Base-by-base conservation (phyloP, 2,888 invertebrate genomes). In the Drosophila multiciliata region DNA sequence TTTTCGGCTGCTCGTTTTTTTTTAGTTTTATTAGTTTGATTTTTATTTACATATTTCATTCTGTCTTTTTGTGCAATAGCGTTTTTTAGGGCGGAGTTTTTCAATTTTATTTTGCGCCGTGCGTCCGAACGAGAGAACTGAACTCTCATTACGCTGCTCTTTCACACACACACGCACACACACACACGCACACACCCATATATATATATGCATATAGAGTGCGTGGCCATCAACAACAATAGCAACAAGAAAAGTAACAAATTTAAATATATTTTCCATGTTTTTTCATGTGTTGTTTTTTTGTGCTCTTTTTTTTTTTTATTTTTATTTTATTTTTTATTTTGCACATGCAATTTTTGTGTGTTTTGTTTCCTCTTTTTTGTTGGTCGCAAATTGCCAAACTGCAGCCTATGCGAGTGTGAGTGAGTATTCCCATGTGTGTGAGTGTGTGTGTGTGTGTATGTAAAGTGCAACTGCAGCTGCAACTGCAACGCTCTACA, bases 41-140 rank as follows among this genome's bases (percentile, higher is more conserved):
- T 89, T 87, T 89, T 87, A 82, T 84, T 84, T 83, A 82, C 87
- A 82, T 73, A 71, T 54, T 52, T n/a, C 62, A 73, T 75, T 72
- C 75, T 54, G 48, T 61, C 57, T 74, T 75, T 70, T 67, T 85
- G 75, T 73, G 73, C 72, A 77, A 78, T 72, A 77, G 70, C 79
- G 78, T 81, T 78, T 91, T 92, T 92, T 90, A 90, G 92, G 92
- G 92, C 92, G 92, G 92, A 91, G 92, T 92, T 92, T 92, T 92
- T 92, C 90, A 89, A 88, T 91, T 92, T 91, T 91, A 91, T 92
- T 91, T 90, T 90, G 83, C 77, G 54, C 49, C 70, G 61, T 72
- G 82, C 75, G 80, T 70, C 61, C 66, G 85, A 83, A 75, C 64
- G 90, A 85, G 86, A 64, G 71, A 82, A 73, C 73, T 58, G 73